These are phyloP conservation scores for Enhydra lutris DNA, from an alignment of 2,113 vertebrate species.

Conservation along the genomic window DNA sequence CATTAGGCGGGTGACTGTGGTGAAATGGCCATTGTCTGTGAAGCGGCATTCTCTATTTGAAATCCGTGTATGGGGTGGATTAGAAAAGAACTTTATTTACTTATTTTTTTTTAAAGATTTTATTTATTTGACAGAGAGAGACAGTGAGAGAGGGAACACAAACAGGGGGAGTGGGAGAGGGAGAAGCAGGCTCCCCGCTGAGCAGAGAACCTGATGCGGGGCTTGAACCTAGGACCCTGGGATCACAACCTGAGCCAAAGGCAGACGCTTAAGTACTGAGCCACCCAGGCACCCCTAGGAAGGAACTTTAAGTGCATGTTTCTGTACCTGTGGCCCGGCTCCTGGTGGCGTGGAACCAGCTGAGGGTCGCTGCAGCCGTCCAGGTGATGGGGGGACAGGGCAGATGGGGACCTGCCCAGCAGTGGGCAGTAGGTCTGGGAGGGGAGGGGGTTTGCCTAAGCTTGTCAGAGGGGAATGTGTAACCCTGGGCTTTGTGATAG, in stretches of 20 bases:
- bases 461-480: fast-evolving
- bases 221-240: too few relatives aligned
- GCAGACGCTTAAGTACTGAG: too few relatives aligned
- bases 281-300: not conserved
- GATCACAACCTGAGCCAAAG: too few relatives aligned
- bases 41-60: not conserved
- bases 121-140: too few relatives aligned
- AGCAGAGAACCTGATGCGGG: too few relatives aligned
- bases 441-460: not conserved
- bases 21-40: fast-evolving
- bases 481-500: not conserved
- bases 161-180: too few relatives aligned
- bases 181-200: too few relatives aligned
- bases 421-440: fast-evolving
- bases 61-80: not conserved
- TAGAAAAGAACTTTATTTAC: not conserved
- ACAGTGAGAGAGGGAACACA: too few relatives aligned
- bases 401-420: not conserved
- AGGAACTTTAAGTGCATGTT: fast-evolving
- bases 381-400: fast-evolving
- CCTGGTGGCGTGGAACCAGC: fast-evolving
- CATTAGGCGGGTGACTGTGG: fast-evolving
- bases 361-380: too few relatives aligned
- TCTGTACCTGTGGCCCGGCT: not conserved
- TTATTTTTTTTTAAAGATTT: too few relatives aligned